A percentile compares a stretch with the other conserved stretches of the same genome.
Conservation (phyloP, 2,797 vertebrate genomes). For the Leucoraja ocellata region DNA sequence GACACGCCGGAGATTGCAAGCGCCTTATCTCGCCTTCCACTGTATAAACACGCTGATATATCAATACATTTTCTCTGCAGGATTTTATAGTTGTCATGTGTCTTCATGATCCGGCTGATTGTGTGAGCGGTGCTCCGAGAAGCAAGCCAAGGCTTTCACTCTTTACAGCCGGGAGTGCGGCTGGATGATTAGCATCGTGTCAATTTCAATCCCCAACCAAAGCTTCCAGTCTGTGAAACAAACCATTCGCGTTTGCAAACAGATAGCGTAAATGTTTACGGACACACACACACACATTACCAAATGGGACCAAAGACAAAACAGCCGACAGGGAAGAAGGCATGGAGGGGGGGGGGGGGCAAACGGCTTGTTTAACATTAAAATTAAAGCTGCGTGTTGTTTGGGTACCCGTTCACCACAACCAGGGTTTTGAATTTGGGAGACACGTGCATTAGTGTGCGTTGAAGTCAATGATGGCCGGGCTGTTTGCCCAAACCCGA, state of each 20-base stretch:
- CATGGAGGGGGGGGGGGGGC: too few relatives aligned
- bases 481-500: not conserved
- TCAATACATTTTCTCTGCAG: not conserved
- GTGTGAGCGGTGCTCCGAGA: not conserved
- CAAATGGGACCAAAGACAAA: not conserved
- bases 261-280: not conserved
- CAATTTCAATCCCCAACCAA: not conserved
- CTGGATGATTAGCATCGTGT: not conserved
- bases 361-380: not conserved
- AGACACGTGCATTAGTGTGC: not conserved
- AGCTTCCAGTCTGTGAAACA: not conserved
- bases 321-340: too few relatives aligned
- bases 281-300: not conserved
- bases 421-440: not conserved
- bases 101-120: not conserved
- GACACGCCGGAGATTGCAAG: not conserved
- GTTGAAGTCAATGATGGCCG: too few relatives aligned
- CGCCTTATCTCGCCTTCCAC: not conserved
- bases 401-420: not conserved
- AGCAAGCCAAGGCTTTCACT: not conserved
- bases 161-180: not conserved
- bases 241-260: not conserved
- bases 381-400: not conserved
- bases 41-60: not conserved
- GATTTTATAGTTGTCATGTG: not conserved